Conservation (phyloP, 2,888 invertebrate species). For the Tiliacea aurago region DNA sequence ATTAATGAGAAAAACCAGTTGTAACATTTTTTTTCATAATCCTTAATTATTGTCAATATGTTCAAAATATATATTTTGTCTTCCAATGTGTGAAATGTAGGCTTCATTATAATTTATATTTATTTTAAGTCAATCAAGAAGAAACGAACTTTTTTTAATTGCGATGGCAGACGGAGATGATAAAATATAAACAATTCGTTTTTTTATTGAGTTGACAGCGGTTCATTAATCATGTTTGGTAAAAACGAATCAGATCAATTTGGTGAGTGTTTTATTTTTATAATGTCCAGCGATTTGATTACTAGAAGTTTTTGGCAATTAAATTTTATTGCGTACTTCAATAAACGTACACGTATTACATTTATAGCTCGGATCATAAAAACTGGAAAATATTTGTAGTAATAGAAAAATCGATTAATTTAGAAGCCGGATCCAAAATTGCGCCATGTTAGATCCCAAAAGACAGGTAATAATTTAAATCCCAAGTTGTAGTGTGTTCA, state of each 20-base stretch:
- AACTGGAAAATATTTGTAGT: neutral
- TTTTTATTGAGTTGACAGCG: constrained; percentile 24
- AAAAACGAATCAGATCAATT: constrained; percentile 40
- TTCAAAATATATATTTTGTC: neutral
- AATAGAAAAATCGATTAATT: neutral
- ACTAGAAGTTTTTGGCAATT: constrained; percentile 9
- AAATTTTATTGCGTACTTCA: constrained; percentile 37
- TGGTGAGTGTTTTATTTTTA: constrained; percentile 27
- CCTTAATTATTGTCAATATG: neutral
- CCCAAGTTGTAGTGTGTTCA: neutral
- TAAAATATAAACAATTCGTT: constrained; percentile 8
- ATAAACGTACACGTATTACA: constrained; percentile 14
- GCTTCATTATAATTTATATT: constrained; percentile 19
- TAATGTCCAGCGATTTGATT: constrained; percentile 19
- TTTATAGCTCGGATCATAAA: neutral
- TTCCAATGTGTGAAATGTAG: constrained; percentile 5
- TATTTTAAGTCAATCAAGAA: constrained; percentile 19
- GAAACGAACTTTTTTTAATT: constrained; percentile 27
- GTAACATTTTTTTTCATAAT: neutral
- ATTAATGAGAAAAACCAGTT: constrained; percentile 7
- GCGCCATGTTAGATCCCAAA: neutral
- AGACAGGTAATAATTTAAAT: neutral
- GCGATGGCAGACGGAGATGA: neutral
- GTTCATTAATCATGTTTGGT: constrained; percentile 24
- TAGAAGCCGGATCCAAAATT: neutral